Conservation (phyloP, 2,113 vertebrate genomes). For the Choloepus hoffmanni region DNA sequence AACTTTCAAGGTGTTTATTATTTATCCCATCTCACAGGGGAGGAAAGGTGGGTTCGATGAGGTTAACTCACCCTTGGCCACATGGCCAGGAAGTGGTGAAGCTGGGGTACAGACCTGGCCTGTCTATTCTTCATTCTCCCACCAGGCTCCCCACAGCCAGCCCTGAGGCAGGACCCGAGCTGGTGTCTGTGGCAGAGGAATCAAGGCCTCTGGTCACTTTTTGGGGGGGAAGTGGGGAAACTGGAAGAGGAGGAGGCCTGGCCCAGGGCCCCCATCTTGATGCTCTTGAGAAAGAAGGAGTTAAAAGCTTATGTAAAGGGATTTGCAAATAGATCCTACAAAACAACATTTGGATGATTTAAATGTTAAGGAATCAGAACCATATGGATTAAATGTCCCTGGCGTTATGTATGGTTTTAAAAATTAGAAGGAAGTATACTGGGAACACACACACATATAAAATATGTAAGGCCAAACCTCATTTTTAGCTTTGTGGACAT, state of each 20-base stretch:
- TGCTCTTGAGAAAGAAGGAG: slow-evolving; percentile 72
- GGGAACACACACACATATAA: slow-evolving; percentile 71
- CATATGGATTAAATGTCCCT: slow-evolving; percentile 85
- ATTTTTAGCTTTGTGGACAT: slow-evolving; percentile 67
- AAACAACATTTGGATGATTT: slow-evolving; percentile 84
- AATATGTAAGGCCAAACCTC: slow-evolving; percentile 69
- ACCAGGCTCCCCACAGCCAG: not conserved
- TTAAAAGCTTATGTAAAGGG: slow-evolving; percentile 82
- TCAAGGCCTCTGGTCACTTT: not conserved
- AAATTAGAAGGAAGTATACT: slow-evolving; percentile 81
- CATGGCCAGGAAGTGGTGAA: not conserved
- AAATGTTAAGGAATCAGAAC: slow-evolving; percentile 84
- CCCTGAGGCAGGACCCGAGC: not conserved
- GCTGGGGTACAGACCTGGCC: not conserved
- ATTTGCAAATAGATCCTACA: slow-evolving; percentile 80
- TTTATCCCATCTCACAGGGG: not conserved
- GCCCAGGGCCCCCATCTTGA: not conserved
- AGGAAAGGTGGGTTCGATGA: not conserved
- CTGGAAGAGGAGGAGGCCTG: not conserved
- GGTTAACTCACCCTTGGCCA: not conserved
- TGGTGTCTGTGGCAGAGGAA: not conserved
- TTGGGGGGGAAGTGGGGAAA: not conserved
- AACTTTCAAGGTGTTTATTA: not conserved
- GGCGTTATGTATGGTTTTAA: slow-evolving; percentile 81
- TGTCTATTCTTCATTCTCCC: not conserved